Evolutionary conservation across 1,140 invertebrate species (phyloP).

Genomic region (Diorhabda carinulata): DNA sequence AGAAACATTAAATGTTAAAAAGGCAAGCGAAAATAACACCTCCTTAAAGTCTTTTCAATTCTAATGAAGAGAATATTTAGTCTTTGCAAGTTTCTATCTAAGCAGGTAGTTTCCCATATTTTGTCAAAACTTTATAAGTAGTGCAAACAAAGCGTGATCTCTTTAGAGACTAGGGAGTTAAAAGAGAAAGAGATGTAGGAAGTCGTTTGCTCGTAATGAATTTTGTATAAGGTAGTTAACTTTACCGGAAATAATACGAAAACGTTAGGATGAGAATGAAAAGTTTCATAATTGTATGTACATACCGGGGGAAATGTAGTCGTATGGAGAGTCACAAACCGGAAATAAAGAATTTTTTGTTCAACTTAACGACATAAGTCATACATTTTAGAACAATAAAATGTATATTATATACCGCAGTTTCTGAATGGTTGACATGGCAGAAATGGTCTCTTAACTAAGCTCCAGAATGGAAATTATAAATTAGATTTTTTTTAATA

Average conservation of each 20-base stretch:
- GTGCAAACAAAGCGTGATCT: constrained; percentile 2
- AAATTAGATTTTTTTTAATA: too few relatives aligned
- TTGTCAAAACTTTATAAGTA: neutral
- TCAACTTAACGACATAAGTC: too few relatives aligned
- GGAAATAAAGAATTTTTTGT: too few relatives aligned
- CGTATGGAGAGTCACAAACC: neutral
- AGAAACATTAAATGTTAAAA: too few relatives aligned
- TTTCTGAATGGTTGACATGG: too few relatives aligned
- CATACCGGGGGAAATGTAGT: neutral
- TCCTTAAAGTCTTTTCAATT: too few relatives aligned
- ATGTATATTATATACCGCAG: too few relatives aligned
- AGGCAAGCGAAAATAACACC: too few relatives aligned
- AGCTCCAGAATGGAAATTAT: too few relatives aligned
- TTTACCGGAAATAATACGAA: constrained; percentile 2
- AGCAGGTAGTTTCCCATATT: neutral
- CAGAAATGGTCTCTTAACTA: too few relatives aligned
- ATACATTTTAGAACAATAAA: too few relatives aligned
- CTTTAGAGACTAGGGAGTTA: neutral
- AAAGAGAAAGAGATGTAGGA: neutral
- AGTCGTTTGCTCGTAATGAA: neutral
- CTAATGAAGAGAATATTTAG: too few relatives aligned
- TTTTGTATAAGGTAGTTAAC: neutral
- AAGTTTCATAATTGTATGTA: neutral
- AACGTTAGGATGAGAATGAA: neutral
- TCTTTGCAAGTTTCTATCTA: neutral